Base-by-base conservation (phyloP, 2,888 invertebrate genomes). In the Heterodera filipjevi region DNA sequence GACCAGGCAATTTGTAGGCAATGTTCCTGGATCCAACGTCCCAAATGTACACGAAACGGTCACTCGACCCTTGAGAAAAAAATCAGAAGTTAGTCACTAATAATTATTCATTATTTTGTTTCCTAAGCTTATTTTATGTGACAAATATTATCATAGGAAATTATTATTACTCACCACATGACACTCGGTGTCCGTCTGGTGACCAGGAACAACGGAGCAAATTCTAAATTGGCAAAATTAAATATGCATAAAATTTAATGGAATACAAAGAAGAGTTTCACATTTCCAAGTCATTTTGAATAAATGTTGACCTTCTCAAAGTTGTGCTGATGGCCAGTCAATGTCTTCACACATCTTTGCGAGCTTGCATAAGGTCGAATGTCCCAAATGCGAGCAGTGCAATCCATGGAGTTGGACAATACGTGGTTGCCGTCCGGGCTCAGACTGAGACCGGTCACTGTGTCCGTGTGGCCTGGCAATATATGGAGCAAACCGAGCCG, bases 361-460 rank as follows among this genome's bases (percentile, higher is more conserved):
- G 93, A 92, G 33, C 39, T 49, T 1, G 95, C 96, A 91, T 95
- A 98, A 0, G 98, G 95, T 39, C 97, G 92, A 76, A 98, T 93
- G 90, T 99, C 98, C 97, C 98, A 99, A 86, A 97, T 94, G 79
- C 97, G 92, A 49, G 97, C 91, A 39, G 95, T 94, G 89, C 94
- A 95, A 90, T 99, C 99, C 97, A 99, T 98, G 0, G 95, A 92
- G 91, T 98, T 99, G 0, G 96, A 95, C 27, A 99, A 91, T 19
- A 99, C 92, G 89, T 95, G 96, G 46, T 90, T 90, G 1, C 92
- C 92, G 84, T 92, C 91, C 39, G 92, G 92, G 81, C 95, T 95
- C 19, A 96, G 91, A 0, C 94, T 92, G 84, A 99, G 82, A 1
- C 92, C 96, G 12, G 99, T 99, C 10, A 99, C 92, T 0, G 97